phyloP scores from a whole-genome alignment of 2,797 vertebrate genomes.

The Xiphophorus birchmanni region DNA sequence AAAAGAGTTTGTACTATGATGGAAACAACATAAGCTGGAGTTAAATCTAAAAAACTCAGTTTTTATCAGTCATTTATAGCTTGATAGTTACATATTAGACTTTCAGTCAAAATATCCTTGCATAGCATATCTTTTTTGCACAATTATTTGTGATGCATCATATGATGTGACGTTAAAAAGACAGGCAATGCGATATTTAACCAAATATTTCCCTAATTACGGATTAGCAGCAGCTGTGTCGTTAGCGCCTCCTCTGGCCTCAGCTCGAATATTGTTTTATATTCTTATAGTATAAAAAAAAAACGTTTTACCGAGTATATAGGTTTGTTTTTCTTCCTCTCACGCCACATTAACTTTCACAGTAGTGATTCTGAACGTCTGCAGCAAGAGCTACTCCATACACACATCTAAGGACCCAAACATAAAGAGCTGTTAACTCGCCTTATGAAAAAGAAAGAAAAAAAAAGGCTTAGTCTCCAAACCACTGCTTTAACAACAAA shows the following conservation, averaged over 20 bases:
- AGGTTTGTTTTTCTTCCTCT: background rate
- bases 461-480: background rate
- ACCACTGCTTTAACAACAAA: background rate
- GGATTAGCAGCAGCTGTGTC: background rate
- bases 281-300: background rate
- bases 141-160: background rate
- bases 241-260: background rate
- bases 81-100: background rate
- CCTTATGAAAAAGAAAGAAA: conserved; percentile 12
- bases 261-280: background rate
- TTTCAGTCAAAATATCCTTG: background rate
- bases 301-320: background rate
- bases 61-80: background rate
- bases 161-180: no score
- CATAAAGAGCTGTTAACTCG: background rate
- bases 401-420: conserved; percentile 45
- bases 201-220: background rate
- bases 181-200: background rate
- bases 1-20: background rate
- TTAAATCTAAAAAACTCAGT: no score
- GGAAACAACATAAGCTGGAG: background rate
- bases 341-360: background rate
- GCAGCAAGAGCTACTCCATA: background rate
- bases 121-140: background rate
- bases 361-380: background rate